Evolutionary conservation across 1,140 invertebrate species (phyloP).

Genomic region (Apolygus lucorum): DNA sequence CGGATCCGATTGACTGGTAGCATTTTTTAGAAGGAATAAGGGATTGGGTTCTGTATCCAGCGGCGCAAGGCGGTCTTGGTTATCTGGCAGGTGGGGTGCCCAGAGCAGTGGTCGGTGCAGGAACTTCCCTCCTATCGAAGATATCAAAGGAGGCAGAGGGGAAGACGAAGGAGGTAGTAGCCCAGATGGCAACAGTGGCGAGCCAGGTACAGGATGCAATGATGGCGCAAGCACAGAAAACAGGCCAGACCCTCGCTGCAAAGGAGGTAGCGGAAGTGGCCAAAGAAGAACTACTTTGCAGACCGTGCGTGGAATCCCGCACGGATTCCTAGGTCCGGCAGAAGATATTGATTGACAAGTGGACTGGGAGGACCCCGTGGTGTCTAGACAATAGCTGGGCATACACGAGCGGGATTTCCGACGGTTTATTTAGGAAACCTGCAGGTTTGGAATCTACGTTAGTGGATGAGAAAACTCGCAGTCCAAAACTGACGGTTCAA

Average conservation of each 20-base stretch:
- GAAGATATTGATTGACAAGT: background rate
- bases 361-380: background rate
- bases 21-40: background rate
- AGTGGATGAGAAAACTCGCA: too few relatives aligned
- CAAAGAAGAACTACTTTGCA: background rate
- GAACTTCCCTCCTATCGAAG: background rate
- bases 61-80: background rate
- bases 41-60: background rate
- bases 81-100: background rate
- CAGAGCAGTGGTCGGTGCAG: background rate
- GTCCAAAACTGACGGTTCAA: too few relatives aligned
- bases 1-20: background rate
- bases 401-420: too few relatives aligned
- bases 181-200: background rate
- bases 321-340: background rate
- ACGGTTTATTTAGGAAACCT: too few relatives aligned
- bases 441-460: too few relatives aligned
- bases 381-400: background rate
- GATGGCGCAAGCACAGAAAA: background rate
- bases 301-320: background rate
- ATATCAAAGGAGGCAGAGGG: background rate
- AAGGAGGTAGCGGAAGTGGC: background rate
- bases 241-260: background rate
- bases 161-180: background rate
- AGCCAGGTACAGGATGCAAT: background rate